Evolutionary conservation across 2,113 vertebrate species (phyloP).

Genomic region (Phaethornis superciliosus): DNA sequence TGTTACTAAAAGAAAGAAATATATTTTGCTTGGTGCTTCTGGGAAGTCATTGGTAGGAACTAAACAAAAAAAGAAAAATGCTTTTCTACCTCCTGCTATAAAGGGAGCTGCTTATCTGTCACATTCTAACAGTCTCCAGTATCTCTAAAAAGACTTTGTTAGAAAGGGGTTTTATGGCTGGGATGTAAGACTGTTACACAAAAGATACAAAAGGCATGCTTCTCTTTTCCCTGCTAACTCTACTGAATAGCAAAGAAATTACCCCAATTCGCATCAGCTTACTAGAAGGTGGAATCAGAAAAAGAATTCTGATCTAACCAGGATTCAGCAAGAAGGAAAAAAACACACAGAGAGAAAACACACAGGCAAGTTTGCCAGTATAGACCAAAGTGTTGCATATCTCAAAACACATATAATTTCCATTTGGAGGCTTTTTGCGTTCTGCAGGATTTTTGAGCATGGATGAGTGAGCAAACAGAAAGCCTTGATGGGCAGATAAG

Average conservation of each 20-base stretch:
- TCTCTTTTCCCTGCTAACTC: slow-evolving; percentile 13
- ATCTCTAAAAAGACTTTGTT: not conserved
- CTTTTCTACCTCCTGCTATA: not conserved
- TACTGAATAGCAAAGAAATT: not conserved
- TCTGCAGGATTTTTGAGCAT: slow-evolving; percentile 10
- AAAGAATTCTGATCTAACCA: not conserved
- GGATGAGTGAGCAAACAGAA: slow-evolving; percentile 72
- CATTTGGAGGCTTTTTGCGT: not conserved
- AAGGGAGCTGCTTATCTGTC: not conserved
- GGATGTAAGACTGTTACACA: not conserved
- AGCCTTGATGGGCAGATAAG: slow-evolving; percentile 73
- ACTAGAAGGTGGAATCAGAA: not conserved
- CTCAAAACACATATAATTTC: slow-evolving; percentile 40
- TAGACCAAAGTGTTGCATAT: not conserved
- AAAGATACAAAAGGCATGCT: slow-evolving; percentile 23
- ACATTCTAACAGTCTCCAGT: slow-evolving; percentile 1
- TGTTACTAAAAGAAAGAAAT: not conserved
- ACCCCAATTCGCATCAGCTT: not conserved
- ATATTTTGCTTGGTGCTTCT: not conserved
- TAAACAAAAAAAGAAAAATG: not conserved
- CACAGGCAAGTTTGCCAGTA: not conserved
- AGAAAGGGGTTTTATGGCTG: not conserved
- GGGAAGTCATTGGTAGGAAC: not conserved
- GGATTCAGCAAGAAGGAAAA: not conserved
- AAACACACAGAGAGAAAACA: not conserved